A percentile compares a stretch with the other conserved stretches of the same genome.
Evolutionary conservation across 2,888 invertebrate species (phyloP).

Genomic region (Entomobrya multifasciata): DNA sequence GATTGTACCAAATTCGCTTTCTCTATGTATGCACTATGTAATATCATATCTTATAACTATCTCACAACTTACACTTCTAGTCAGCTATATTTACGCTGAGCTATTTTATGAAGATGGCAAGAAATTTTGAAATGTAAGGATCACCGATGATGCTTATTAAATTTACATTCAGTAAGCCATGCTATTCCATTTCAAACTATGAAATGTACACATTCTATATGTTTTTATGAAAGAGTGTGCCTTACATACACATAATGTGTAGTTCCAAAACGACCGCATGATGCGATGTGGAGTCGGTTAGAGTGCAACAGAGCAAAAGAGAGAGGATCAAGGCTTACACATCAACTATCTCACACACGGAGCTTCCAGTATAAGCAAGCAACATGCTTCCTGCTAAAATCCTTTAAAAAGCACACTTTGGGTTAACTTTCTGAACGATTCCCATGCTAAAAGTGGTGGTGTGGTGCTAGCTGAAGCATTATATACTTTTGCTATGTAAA

Average conservation of each 20-base stretch:
- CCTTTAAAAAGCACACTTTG: too few relatives aligned
- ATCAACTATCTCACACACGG: conserved; percentile 36
- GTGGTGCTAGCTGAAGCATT: background rate
- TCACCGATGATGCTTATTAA: conserved; percentile 41
- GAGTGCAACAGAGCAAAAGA: conserved; percentile 69
- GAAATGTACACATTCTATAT: background rate
- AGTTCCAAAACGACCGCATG: conserved; percentile 46
- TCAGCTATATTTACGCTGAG: background rate
- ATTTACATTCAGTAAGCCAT: background rate
- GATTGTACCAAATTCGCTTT: conserved; percentile 14
- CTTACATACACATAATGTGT: background rate
- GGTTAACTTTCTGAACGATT: conserved; percentile 23
- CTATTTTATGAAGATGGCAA: background rate
- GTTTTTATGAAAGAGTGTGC: background rate
- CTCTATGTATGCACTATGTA: background rate
- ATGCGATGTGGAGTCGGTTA: conserved; percentile 61
- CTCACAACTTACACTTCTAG: too few relatives aligned
- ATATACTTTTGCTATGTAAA: background rate
- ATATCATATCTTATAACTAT: too few relatives aligned
- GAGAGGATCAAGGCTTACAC: conserved; percentile 54
- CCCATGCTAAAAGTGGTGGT: background rate
- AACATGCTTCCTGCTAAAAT: conserved; percentile 61
- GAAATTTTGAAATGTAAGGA: conserved; percentile 30
- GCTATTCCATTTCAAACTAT: background rate
- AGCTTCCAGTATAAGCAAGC: conserved; percentile 44